A percentile compares a stretch with the other conserved stretches of the same genome.
Evolutionary conservation across 37 sponge, comb jelly and placozoan genomes (phyloP).

Genomic region (Beroe ovata): DNA sequence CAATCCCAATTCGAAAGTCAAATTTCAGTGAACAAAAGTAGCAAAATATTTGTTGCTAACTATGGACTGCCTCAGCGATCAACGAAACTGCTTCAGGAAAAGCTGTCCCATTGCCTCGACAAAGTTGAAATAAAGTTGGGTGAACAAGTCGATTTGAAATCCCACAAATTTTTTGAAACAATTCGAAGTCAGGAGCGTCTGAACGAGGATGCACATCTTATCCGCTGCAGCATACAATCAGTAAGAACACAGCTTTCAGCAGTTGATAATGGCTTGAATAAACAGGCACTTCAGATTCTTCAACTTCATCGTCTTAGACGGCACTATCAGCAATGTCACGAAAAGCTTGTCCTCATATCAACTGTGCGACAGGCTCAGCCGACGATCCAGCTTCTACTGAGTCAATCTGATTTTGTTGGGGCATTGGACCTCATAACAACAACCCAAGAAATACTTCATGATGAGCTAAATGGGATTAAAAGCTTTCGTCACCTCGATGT

Average conservation of each 20-base stretch:
- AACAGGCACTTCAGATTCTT: neutral
- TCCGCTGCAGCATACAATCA: constrained; percentile 3
- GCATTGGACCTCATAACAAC: constrained; percentile 93
- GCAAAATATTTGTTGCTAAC: constrained; percentile 23
- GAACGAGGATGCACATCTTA: constrained; percentile 60
- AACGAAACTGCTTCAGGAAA: constrained; percentile 30
- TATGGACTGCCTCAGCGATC: constrained; percentile 42
- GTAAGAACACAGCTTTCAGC: neutral
- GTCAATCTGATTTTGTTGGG: constrained; percentile 88
- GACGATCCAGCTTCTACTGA: constrained; percentile 92
- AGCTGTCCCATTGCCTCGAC: constrained; percentile 94
- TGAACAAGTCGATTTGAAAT: constrained; percentile 81
- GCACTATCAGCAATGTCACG: neutral
- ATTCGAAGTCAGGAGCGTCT: constrained; percentile 79
- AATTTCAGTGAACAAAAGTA: neutral
- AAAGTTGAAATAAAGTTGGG: constrained; percentile 89
- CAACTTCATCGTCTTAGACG: constrained; percentile 11
- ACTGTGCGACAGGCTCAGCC: constrained; percentile 93
- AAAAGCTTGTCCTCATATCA: constrained; percentile 76
- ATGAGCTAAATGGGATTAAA: constrained; percentile 85
- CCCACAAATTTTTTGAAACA: constrained; percentile 90
- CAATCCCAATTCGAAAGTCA: constrained; percentile 67
- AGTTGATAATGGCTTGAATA: constrained; percentile 11
- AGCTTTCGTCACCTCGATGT: constrained; percentile 88
- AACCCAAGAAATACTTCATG: constrained; percentile 86